A percentile compares a stretch with the other conserved stretches of the same genome.
Conservation (phyloP, 1,140 invertebrate genomes). For the Helicoverpa zea region DNA sequence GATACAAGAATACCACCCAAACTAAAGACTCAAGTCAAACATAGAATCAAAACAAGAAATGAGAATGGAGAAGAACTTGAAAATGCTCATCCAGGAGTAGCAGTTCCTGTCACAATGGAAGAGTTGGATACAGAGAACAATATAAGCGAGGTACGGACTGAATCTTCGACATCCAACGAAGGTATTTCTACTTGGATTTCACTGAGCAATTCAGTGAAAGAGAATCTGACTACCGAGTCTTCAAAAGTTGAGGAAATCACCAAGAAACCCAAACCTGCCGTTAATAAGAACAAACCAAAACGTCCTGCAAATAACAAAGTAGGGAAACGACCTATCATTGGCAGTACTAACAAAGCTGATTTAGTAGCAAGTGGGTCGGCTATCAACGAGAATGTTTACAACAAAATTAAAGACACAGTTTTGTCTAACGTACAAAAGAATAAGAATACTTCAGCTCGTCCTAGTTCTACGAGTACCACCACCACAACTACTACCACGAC, state of each 20-base stretch:
- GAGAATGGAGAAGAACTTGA: constrained; percentile 80
- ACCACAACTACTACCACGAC: constrained; percentile 60
- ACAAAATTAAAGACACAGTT: constrained; percentile 86
- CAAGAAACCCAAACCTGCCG: constrained; percentile 76
- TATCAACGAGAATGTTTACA: constrained; percentile 85
- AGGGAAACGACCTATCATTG: constrained; percentile 78
- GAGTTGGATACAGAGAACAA: constrained; percentile 84
- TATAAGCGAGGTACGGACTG: constrained; percentile 78
- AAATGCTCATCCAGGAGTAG: constrained; percentile 87
- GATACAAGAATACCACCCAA: constrained; percentile 89
- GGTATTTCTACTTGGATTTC: constrained; percentile 92
- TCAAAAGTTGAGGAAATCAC: constrained; percentile 73
- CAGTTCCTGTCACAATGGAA: constrained; percentile 87
- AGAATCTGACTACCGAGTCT: constrained; percentile 75
- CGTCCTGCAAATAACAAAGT: constrained; percentile 70
- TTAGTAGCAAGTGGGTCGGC: constrained; percentile 84
- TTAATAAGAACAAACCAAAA: constrained; percentile 77
- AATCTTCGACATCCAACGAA: constrained; percentile 88
- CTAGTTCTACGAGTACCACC: constrained; percentile 62
- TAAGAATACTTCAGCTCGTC: constrained; percentile 71
- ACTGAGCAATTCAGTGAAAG: constrained; percentile 86
- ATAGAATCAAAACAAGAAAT: constrained; percentile 80
- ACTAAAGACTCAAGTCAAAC: constrained; percentile 86
- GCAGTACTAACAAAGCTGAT: constrained; percentile 84
- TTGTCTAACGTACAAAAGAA: constrained; percentile 85